phyloP scores from a whole-genome alignment of 2,888 invertebrate species.

The Agriopis leucophaearia region DNA sequence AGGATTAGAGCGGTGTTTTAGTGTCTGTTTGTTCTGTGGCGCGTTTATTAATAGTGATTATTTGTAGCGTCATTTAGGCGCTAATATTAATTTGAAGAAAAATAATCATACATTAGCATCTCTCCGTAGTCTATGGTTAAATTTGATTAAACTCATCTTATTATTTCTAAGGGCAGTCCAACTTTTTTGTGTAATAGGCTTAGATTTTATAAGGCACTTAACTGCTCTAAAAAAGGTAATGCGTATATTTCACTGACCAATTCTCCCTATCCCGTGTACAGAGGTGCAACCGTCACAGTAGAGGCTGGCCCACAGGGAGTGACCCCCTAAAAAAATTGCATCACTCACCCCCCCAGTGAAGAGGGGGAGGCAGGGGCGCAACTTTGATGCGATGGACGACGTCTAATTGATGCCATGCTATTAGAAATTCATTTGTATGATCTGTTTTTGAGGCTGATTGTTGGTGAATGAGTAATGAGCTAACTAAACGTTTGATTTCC shows the following conservation, averaged over 20 bases:
- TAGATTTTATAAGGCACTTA: too few species aligned
- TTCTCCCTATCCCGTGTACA: conserved; percentile 47
- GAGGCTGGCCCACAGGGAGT: conserved; percentile 65
- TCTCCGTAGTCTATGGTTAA: too few species aligned
- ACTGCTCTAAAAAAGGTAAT: not conserved
- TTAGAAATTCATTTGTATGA: conserved; percentile 66
- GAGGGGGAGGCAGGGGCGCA: conserved; percentile 50
- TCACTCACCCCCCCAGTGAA: conserved; percentile 30
- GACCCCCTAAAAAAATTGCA: conserved; percentile 51
- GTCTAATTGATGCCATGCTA: conserved; percentile 75
- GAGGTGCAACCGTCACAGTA: conserved; percentile 83
- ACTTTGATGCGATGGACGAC: conserved; percentile 74
- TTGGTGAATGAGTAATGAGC: not conserved
- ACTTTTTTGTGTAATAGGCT: too few species aligned
- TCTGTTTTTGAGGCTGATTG: conserved; percentile 35
- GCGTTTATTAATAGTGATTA: too few species aligned
- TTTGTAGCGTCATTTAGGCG: too few species aligned
- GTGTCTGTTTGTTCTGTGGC: too few species aligned
- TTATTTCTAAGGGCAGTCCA: too few species aligned
- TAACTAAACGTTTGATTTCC: not conserved
- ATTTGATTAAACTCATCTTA: too few species aligned
- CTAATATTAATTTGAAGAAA: too few species aligned
- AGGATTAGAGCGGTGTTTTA: too few species aligned
- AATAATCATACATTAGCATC: too few species aligned
- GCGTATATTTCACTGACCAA: conserved; percentile 50